phyloP scores from a whole-genome alignment of 2,888 invertebrate species.

The Lissocephala sabroskyi region DNA sequence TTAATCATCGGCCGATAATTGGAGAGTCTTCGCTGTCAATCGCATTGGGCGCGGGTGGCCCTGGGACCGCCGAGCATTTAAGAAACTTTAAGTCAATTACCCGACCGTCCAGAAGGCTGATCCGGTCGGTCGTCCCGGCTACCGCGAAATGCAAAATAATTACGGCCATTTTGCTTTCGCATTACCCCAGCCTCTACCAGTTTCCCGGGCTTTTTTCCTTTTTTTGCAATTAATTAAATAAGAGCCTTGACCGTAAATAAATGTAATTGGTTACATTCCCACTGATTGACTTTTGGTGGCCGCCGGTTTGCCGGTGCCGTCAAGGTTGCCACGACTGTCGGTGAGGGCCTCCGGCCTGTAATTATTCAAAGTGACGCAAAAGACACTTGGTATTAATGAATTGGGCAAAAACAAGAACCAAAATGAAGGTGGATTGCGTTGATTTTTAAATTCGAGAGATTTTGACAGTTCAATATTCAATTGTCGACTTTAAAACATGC shows the following conservation, averaged over 20 bases:
- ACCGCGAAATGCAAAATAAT: too few species aligned
- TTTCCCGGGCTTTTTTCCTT: conserved; percentile 27
- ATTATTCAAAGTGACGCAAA: conserved; percentile 33
- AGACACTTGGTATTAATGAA: neutral
- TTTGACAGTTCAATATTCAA: too few species aligned
- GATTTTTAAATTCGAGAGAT: too few species aligned
- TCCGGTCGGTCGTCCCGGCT: too few species aligned
- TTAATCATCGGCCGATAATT: conserved; percentile 46
- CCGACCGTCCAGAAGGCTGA: neutral
- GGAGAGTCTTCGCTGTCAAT: conserved; percentile 2
- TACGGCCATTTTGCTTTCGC: conserved; percentile 35
- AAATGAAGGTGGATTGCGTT: too few species aligned
- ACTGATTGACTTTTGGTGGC: conserved; percentile 55
- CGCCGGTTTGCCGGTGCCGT: neutral
- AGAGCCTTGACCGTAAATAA: conserved; percentile 55
- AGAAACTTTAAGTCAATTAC: conserved; percentile 47
- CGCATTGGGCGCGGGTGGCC: too few species aligned
- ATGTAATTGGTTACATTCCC: conserved; percentile 45
- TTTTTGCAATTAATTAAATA: conserved; percentile 60
- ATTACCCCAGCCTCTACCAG: conserved; percentile 14
- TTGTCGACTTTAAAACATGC: too few species aligned
- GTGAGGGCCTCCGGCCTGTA: conserved; percentile 11
- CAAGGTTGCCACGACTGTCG: neutral
- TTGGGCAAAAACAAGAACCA: neutral
- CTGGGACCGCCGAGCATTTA: too few species aligned